Percentiles rank a stretch among this genome's conserved stretches.
Conservation (phyloP, 2,797 vertebrate species). For the Gambusia yucatana region DNA sequence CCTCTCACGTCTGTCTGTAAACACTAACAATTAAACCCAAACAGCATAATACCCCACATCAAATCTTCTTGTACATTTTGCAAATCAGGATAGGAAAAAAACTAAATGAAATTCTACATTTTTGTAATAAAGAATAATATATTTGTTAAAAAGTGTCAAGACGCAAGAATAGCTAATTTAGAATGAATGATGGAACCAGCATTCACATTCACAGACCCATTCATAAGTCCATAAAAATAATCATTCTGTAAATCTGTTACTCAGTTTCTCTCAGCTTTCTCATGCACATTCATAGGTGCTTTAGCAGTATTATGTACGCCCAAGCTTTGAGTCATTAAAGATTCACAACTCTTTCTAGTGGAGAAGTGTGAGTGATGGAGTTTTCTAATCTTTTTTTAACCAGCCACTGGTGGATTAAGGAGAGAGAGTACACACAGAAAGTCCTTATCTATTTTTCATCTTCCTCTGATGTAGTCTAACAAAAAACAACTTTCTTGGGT, state of each 20-base stretch:
- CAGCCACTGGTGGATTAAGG: constrained; percentile 81
- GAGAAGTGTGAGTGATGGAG: background rate
- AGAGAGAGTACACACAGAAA: constrained; percentile 50
- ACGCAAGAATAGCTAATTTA: background rate
- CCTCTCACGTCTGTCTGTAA: background rate
- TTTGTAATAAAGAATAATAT: background rate
- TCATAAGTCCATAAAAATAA: background rate
- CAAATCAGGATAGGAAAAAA: background rate
- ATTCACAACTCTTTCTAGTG: background rate
- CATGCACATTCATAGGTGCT: background rate
- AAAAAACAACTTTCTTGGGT: constrained; percentile 72
- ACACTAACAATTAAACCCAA: background rate
- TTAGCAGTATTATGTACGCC: background rate
- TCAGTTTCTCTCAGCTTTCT: background rate
- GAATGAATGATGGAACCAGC: background rate
- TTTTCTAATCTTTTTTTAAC: constrained; percentile 74
- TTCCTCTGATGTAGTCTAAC: constrained; percentile 43
- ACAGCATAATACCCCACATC: background rate
- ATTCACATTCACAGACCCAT: background rate
- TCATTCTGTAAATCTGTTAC: background rate
- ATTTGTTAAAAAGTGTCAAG: background rate
- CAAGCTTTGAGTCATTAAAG: constrained; percentile 4
- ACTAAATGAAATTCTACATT: background rate
- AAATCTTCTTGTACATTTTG: background rate
- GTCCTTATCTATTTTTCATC: constrained; percentile 85